These are phyloP conservation scores for Pseudorectes ferrugineus DNA, from an alignment of 2,113 vertebrate species.

Conservation along the genomic window DNA sequence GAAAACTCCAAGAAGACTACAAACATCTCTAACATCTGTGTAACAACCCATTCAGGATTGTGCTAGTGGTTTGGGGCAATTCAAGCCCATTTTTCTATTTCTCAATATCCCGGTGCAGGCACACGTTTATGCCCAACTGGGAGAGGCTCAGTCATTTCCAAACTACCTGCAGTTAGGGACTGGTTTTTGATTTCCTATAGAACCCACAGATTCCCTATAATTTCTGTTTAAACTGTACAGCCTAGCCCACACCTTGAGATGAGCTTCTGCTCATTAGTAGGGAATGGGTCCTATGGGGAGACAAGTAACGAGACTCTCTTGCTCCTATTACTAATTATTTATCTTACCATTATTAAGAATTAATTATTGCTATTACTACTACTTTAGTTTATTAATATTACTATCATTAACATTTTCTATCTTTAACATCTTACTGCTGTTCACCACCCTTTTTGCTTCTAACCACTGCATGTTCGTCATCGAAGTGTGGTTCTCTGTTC, in stretches of 20 bases:
- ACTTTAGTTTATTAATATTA: not conserved
- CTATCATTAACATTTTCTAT: not conserved
- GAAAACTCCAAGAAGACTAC: not conserved
- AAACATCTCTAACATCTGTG: not conserved
- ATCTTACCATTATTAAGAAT: not conserved
- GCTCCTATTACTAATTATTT: not conserved
- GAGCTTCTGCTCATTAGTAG: not conserved
- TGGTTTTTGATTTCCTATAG: not conserved
- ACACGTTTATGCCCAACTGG: not conserved
- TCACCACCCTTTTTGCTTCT: not conserved
- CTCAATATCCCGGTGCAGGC: not conserved
- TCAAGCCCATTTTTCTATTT: not conserved
- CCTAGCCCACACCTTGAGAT: not conserved
- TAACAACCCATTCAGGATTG: not conserved
- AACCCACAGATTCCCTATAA: not conserved
- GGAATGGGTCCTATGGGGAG: not conserved
- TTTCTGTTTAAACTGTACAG: not conserved
- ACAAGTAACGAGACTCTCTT: not conserved
- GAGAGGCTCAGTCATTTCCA: not conserved
- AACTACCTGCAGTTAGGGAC: not conserved
- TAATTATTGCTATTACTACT: not conserved
- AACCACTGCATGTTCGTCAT: not conserved
- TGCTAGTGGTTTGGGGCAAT: not conserved
- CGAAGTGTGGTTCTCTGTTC: not conserved
- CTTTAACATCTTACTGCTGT: not conserved